A percentile compares a stretch with the other conserved stretches of the same genome.
phyloP scores from a whole-genome alignment of 2,888 invertebrate genomes.

The Amaurobius ferox region DNA sequence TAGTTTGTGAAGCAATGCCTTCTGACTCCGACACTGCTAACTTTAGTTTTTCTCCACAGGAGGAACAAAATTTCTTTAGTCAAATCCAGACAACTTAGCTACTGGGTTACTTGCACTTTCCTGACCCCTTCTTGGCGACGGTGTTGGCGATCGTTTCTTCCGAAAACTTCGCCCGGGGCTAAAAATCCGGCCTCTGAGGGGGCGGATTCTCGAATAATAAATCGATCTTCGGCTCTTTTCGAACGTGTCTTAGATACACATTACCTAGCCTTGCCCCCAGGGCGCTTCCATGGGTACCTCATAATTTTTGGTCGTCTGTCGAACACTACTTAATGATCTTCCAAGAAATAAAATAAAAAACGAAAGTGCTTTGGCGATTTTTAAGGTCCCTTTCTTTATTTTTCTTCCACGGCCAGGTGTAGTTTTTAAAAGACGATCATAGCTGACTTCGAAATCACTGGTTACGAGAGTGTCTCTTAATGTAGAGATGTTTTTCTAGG shows the following conservation, averaged over 20 bases:
- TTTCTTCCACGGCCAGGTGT: neutral
- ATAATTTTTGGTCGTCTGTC: slow-evolving; percentile 53
- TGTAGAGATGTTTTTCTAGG: neutral
- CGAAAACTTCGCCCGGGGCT: neutral
- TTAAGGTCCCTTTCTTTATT: neutral
- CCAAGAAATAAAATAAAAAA: slow-evolving; percentile 10
- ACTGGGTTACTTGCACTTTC: too few relatives aligned
- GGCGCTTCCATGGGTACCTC: slow-evolving; percentile 41
- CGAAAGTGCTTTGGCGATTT: neutral
- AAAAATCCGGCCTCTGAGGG: slow-evolving; percentile 37
- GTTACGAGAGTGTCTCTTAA: neutral
- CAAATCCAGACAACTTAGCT: too few relatives aligned
- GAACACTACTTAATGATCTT: slow-evolving; percentile 49
- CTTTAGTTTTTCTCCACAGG: too few relatives aligned
- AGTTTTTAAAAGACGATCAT: neutral
- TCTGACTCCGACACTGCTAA: too few relatives aligned
- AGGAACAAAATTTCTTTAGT: too few relatives aligned
- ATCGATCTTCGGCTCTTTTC: slow-evolving; percentile 38
- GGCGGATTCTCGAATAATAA: slow-evolving; percentile 65
- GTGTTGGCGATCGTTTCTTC: slow-evolving; percentile 32
- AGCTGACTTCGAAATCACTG: slow-evolving; percentile 2
- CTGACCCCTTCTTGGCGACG: neutral
- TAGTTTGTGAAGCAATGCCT: too few relatives aligned
- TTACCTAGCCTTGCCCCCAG: slow-evolving; percentile 46
- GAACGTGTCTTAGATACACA: slow-evolving; percentile 59